A percentile compares a stretch with the other conserved stretches of the same genome.
These are phyloP conservation scores for Ctenoplectra terminalis DNA, from an alignment of 1,140 invertebrate genomes.

Conservation along the genomic window DNA sequence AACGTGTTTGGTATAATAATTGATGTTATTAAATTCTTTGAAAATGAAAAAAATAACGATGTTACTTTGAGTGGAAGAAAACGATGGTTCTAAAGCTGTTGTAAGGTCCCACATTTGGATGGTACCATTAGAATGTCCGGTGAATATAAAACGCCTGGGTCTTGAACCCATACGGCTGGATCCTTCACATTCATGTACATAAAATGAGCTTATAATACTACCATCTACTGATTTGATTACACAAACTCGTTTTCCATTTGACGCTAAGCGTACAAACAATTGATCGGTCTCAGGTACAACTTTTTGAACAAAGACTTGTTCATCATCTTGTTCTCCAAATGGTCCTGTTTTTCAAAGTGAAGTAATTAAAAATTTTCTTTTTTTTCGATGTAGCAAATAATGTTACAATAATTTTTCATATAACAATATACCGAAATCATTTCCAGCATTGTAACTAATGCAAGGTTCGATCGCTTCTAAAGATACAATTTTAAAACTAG, in stretches of 20 bases:
- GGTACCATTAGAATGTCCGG: conserved; percentile 96
- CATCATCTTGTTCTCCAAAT: conserved; percentile 98
- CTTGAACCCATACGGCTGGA: conserved; percentile 95
- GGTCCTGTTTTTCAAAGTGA: conserved; percentile 86
- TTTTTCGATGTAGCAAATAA: neutral
- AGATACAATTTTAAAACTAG: conserved; percentile 97
- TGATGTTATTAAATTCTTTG: conserved; percentile 3
- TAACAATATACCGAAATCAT: conserved; percentile 88
- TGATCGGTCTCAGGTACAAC: conserved; percentile 98
- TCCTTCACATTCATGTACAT: conserved; percentile 98
- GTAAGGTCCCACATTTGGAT: conserved; percentile 99
- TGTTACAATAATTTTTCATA: neutral
- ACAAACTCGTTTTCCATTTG: conserved; percentile 98
- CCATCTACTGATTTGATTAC: conserved; percentile 97
- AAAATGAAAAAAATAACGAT: conserved; percentile 18
- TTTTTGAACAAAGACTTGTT: conserved; percentile 99
- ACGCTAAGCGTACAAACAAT: conserved; percentile 95
- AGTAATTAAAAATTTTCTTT: conserved; percentile 7
- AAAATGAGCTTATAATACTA: conserved; percentile 97
- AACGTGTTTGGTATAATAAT: conserved; percentile 24
- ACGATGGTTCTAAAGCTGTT: conserved; percentile 93
- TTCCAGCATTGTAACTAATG: conserved; percentile 89
- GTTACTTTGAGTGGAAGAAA: conserved; percentile 87
- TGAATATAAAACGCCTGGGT: conserved; percentile 95
- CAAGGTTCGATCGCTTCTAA: conserved; percentile 93